Percentiles rank a stretch among this genome's conserved stretches.
Conservation (phyloP, 2,113 vertebrate species). For the Sturnus vulgaris region DNA sequence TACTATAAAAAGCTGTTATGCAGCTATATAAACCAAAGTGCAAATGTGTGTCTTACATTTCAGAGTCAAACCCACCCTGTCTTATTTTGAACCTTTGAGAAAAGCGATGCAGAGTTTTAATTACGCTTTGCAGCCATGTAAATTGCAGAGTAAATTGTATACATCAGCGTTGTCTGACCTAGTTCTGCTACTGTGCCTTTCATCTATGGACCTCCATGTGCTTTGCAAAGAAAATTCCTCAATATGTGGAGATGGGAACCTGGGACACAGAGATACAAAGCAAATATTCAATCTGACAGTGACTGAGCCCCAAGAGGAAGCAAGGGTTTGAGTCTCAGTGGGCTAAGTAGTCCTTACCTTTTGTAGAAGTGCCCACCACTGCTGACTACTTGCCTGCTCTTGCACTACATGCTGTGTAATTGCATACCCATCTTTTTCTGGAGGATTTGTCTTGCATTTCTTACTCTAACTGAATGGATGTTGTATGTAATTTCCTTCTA, state of each 20-base stretch:
- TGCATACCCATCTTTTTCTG: background rate
- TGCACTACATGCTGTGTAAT: background rate
- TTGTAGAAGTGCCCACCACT: background rate
- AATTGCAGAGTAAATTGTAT: constrained; percentile 37
- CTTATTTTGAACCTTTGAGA: constrained; percentile 16
- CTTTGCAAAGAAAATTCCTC: background rate
- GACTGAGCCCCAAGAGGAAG: background rate
- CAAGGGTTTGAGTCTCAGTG: background rate
- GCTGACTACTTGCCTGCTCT: background rate
- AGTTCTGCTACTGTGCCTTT: constrained; percentile 13
- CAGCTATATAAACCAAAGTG: background rate
- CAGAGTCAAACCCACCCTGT: background rate
- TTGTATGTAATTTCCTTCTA: background rate
- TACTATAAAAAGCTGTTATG: background rate
- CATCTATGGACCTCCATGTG: background rate
- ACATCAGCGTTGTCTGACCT: constrained; percentile 37
- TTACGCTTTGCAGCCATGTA: constrained; percentile 14
- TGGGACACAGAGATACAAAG: background rate
- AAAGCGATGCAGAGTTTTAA: constrained; percentile 8
- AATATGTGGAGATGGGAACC: background rate
- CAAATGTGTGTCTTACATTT: background rate
- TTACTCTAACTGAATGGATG: background rate
- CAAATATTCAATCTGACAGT: background rate
- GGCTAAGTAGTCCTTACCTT: background rate
- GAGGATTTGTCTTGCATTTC: background rate